Percentiles rank a stretch among this genome's conserved stretches.
phyloP scores from a whole-genome alignment of 2,113 vertebrate genomes.

The Eulacestoma nigropectus region DNA sequence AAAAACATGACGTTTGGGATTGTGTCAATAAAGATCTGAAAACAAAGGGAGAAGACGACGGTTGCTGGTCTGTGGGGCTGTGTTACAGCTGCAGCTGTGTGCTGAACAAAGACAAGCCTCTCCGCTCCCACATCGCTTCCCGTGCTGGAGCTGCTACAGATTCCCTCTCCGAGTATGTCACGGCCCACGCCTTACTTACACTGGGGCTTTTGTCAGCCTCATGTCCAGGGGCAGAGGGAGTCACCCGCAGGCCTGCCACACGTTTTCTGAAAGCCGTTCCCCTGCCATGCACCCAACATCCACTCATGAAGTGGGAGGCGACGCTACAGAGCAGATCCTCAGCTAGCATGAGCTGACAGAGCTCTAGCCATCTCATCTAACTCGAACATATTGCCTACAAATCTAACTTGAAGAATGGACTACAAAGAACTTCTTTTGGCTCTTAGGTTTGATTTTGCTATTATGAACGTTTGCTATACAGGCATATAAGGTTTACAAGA shows the following conservation, averaged over 20 bases:
- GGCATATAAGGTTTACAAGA: neutral
- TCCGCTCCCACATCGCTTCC: neutral
- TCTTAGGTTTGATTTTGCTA: neutral
- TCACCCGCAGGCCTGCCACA: neutral
- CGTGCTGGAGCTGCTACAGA: neutral
- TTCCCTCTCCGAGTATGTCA: neutral
- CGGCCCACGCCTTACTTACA: neutral
- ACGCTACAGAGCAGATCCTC: accelerated
- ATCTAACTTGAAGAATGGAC: neutral
- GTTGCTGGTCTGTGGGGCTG: neutral
- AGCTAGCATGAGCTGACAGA: neutral
- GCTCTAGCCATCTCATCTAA: neutral
- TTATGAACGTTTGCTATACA: neutral
- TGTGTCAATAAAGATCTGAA: slow-evolving; percentile 93
- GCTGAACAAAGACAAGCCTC: neutral
- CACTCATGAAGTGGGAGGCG: accelerated
- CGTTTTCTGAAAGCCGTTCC: neutral
- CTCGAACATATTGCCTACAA: neutral
- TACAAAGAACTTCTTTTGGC: neutral
- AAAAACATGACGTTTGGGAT: slow-evolving; percentile 99
- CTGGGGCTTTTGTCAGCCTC: neutral
- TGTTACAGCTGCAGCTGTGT: neutral
- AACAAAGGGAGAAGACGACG: neutral
- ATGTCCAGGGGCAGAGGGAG: neutral
- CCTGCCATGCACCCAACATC: neutral